Evolutionary conservation across 2,888 invertebrate species (phyloP).

Genomic region (Coleophora deauratella): DNA sequence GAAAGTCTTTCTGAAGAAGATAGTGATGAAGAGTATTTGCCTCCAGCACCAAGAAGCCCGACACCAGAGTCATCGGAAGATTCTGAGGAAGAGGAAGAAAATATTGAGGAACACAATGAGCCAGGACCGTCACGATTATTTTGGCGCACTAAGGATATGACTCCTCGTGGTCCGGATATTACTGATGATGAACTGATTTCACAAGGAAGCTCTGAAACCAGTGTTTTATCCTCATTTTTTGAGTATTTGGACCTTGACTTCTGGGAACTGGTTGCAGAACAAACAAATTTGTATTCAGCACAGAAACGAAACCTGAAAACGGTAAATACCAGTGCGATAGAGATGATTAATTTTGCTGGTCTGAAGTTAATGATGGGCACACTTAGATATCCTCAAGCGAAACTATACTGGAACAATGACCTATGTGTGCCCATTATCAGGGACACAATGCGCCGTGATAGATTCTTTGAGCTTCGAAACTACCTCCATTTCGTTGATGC

Average conservation of each 20-base stretch:
- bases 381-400: conserved; percentile 9
- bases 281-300: conserved; percentile 15
- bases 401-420: conserved; percentile 11
- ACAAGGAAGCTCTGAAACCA: conserved; percentile 11
- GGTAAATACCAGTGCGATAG: conserved; percentile 8
- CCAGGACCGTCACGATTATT: conserved; percentile 9
- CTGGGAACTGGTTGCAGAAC: conserved; percentile 14
- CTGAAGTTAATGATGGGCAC: conserved; percentile 11
- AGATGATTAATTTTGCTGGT: conserved; percentile 6
- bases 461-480: conserved; percentile 10
- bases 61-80: conserved; percentile 6
- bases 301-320: conserved; percentile 12
- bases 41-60: conserved; percentile 5
- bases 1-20: conserved; percentile 13
- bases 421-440: conserved; percentile 9
- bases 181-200: conserved; percentile 11
- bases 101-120: conserved; percentile 6
- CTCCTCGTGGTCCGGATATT: conserved; percentile 12
- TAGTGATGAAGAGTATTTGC: conserved; percentile 15
- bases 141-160: conserved; percentile 15
- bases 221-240: conserved; percentile 12
- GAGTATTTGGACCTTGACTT: conserved; percentile 14
- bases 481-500: conserved; percentile 9
- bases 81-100: conserved; percentile 10
- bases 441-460: conserved; percentile 10